Base-by-base conservation (phyloP, 2,888 invertebrate species). In the Gastracanthus pulcherrimus region DNA sequence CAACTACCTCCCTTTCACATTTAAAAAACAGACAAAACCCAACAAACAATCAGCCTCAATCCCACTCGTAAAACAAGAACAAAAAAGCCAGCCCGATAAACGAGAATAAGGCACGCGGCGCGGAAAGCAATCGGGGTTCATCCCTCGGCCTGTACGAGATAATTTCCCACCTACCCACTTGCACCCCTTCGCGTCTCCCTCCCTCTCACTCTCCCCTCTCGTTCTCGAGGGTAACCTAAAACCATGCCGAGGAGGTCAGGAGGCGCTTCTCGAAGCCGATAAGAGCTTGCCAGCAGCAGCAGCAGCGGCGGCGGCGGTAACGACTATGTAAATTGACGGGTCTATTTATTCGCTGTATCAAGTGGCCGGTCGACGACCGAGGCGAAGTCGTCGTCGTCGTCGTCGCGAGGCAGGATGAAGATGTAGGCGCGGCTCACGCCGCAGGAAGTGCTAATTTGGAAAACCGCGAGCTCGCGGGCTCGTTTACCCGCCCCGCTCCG, bases 301-400 rank as follows among this genome's bases (percentile, higher is more conserved):
- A 19, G 3, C 11, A 19, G 64, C 23, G 38, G 58, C 1, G 85
- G 84, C 86, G 84, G 85, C 85, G 85, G 87, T 89, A 90, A 90
- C 88, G 89, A 90, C 88, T 90, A 90, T 90, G 90, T 88, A 90
- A 90, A 90, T 90, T 89, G 89, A 90, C 88, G 88, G 85, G 85
- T 89, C 89, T 90, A 89, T 90, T 90, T 90, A 89, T 90, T 89
- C 87, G 85, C 87, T 86, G 87, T 86, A 89, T 89, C 87, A 86
- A 55, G 86, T 83, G 84, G 84, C 62, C 76, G 83, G 11, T 13
- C n/a, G 16, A 23, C 19, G 19, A 16, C 60, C 19, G 23, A 1
- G n/a, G n/a, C n/a, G n/a, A n/a, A n/a, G 36, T 34, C n/a, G 29
- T 19, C 9, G 38, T n/a, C 58, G 0, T 31, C 60, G 16, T 2